Conservation (phyloP, 2,888 invertebrate species). For the Archips crataeganus region DNA sequence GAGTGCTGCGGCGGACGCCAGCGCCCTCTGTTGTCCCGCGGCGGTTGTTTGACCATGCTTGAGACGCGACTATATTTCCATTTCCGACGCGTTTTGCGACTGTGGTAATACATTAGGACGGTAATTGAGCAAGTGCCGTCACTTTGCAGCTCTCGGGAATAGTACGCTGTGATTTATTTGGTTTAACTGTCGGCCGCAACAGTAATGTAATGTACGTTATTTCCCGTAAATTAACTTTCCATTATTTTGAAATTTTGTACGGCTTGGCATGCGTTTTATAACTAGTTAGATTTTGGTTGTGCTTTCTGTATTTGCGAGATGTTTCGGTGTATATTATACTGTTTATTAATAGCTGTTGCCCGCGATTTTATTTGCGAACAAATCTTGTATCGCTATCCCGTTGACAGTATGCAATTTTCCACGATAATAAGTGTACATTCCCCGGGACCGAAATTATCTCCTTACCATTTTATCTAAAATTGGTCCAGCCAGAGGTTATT, state of each 20-base stretch:
- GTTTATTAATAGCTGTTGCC: too few species aligned
- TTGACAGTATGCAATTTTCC: too few species aligned
- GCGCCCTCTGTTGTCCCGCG: conserved; percentile 3
- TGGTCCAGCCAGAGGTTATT: too few species aligned
- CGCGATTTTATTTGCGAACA: too few species aligned
- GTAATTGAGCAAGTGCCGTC: conserved; percentile 42
- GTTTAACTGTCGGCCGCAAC: conserved; percentile 36
- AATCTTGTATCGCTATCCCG: too few species aligned
- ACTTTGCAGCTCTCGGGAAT: conserved; percentile 35
- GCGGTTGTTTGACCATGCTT: conserved; percentile 12
- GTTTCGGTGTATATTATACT: background rate
- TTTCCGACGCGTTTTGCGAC: conserved; percentile 32
- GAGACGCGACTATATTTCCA: conserved; percentile 34
- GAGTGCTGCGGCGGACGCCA: background rate
- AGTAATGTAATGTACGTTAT: conserved; percentile 20
- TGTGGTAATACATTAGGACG: conserved; percentile 40
- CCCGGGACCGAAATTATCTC: too few species aligned
- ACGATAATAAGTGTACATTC: too few species aligned
- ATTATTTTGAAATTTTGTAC: conserved; percentile 14
- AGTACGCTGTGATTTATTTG: conserved; percentile 36
- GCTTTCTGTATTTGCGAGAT: background rate
- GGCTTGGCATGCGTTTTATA: background rate
- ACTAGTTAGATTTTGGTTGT: background rate
- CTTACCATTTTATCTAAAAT: too few species aligned
- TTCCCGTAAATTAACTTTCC: conserved; percentile 31